Evolutionary conservation across 2,888 invertebrate species (phyloP).

Genomic region (Pecten maximus): DNA sequence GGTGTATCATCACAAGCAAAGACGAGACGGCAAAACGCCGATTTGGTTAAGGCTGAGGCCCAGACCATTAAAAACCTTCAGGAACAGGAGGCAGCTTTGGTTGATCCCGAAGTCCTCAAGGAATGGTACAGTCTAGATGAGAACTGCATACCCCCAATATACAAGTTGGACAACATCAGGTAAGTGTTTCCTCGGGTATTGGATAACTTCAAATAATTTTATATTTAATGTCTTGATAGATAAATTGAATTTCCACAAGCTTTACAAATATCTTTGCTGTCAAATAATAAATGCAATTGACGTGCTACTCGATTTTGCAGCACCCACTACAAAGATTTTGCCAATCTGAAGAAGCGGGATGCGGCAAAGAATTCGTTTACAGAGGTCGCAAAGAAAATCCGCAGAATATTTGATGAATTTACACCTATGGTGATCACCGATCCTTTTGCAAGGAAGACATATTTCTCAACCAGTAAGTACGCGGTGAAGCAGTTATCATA

Average conservation of each 20-base stretch:
- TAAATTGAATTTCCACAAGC: no score
- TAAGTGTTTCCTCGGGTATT: conserved; percentile 43
- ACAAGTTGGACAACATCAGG: conserved; percentile 76
- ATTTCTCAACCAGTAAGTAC: conserved; percentile 71
- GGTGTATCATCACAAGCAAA: conserved; percentile 34
- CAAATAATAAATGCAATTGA: not conserved
- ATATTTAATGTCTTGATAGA: no score
- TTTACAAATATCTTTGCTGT: not conserved
- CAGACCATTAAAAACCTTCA: conserved; percentile 63
- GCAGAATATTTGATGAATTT: conserved; percentile 67
- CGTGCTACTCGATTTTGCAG: conserved; percentile 57
- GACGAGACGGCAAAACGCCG: conserved; percentile 48
- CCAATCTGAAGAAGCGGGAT: conserved; percentile 67
- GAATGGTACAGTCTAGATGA: conserved; percentile 82
- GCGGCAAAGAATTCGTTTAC: conserved; percentile 68
- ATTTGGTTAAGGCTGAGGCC: conserved; percentile 57
- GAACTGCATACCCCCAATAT: conserved; percentile 77
- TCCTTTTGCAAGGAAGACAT: conserved; percentile 59
- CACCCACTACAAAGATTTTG: conserved; percentile 71
- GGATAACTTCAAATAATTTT: no score
- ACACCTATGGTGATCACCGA: conserved; percentile 58
- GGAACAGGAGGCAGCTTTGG: conserved; percentile 66
- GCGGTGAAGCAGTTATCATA: not conserved
- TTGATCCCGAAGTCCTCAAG: conserved; percentile 80
- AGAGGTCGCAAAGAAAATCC: conserved; percentile 61